Base-by-base conservation (phyloP, 2,888 invertebrate genomes). In the Chymomyza procnemis region DNA sequence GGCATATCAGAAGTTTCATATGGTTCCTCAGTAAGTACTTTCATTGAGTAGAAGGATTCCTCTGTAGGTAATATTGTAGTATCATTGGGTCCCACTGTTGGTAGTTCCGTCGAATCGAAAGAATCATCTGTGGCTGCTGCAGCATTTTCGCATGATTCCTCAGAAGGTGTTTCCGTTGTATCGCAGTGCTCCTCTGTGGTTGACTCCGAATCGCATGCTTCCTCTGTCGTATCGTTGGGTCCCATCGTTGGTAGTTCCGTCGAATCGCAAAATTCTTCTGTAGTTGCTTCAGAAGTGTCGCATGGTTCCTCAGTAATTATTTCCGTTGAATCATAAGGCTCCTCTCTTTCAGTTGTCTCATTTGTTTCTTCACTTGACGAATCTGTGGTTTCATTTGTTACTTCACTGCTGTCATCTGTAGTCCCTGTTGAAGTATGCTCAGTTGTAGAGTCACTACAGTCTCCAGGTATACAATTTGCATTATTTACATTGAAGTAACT, bases 401-500 rank as follows among this genome's bases (percentile, higher is more conserved):
- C 18, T 8, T 12, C 57, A 34, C 48, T 54, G 41, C 41, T n/a
- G n/a, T 19, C 1, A 22, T 34, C 54, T n/a, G 54, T 62, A 9
- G 54, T 60, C 34, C 12, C 34, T 48, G 60, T 19, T 16, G 58
- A 34, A 0, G 58, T 6, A 16, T 12, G 19, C 22, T 21, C 22
- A 14, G 55, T 55, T 55, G 55, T 55, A 14, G 18, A 34, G 30
- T 70, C 54, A 22, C 67, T 66, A 59, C 66, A 74, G 26, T 73
- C 68, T 4, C 70, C 72, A 46, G 73, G 73, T 2, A 41, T 5
- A 47, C 75, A 75, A 26, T 22, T 58, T 4, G 41, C 14, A 18
- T 66, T 16, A 0, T 5, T 26, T 1, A 16, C 16, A 52, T 69
- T 57, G 22, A 73, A 75, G 46, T 67, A 73, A 48, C 73, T 73